phyloP scores from a whole-genome alignment of 1,140 invertebrate species.

The Frieseomelitta varia region DNA sequence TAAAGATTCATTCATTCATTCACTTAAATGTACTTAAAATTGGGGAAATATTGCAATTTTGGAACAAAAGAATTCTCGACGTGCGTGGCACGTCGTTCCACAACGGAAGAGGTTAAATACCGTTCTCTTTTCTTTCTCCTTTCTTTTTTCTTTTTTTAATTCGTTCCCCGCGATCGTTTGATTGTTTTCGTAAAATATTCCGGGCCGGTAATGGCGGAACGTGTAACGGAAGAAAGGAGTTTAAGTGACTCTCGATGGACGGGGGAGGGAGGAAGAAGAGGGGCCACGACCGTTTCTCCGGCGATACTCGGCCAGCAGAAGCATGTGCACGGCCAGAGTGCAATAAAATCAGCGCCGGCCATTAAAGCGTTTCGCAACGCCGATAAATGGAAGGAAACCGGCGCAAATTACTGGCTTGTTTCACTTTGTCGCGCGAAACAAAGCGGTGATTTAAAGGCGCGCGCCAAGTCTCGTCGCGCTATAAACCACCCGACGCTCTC shows the following conservation, averaged over 20 bases:
- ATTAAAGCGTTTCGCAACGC: constrained; percentile 32
- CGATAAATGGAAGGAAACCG: constrained; percentile 32
- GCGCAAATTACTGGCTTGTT: constrained; percentile 43
- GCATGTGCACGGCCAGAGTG: neutral
- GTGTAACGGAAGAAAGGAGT: neutral
- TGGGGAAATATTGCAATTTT: too few species aligned
- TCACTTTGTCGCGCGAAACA: constrained; percentile 37
- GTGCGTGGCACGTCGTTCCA: too few species aligned
- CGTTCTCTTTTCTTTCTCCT: neutral
- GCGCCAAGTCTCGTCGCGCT: neutral
- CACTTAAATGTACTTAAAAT: too few species aligned
- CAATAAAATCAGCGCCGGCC: constrained; percentile 6
- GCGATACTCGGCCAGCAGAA: neutral
- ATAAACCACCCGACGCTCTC: too few species aligned
- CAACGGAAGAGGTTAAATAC: too few species aligned
- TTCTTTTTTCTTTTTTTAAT: neutral
- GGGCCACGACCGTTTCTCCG: too few species aligned
- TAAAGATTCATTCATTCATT: too few species aligned
- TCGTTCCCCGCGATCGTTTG: neutral
- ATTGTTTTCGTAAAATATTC: neutral
- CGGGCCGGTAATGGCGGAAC: neutral
- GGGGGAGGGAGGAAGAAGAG: too few species aligned
- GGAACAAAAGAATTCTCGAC: too few species aligned
- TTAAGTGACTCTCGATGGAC: neutral
- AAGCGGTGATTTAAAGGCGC: constrained; percentile 38